A percentile compares a stretch with the other conserved stretches of the same genome.
phyloP scores from a whole-genome alignment of 2,797 vertebrate genomes.

The Clarias fuscus region DNA sequence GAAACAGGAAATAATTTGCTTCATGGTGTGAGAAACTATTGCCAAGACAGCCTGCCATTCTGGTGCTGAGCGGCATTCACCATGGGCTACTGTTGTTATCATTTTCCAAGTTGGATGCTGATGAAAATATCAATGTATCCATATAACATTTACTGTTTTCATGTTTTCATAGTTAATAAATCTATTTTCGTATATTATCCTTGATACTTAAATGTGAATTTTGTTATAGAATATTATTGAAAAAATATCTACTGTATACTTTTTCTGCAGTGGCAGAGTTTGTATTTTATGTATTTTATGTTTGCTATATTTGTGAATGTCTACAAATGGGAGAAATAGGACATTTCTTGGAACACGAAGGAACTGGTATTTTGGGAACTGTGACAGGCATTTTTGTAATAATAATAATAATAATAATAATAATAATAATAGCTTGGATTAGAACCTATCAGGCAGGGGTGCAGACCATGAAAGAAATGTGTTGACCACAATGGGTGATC shows the following conservation, averaged over 20 bases:
- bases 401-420: neutral
- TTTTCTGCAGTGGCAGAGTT: neutral
- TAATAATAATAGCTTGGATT: neutral
- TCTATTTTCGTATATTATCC: neutral
- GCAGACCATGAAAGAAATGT: too few relatives aligned
- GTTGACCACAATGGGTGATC: too few relatives aligned
- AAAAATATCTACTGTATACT: neutral
- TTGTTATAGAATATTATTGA: neutral
- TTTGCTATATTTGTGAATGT: neutral
- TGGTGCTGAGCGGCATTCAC: constrained; percentile 19
- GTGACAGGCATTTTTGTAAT: neutral
- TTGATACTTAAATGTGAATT: neutral
- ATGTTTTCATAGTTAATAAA: neutral
- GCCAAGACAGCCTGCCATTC: constrained; percentile 39
- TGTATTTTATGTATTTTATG: neutral
- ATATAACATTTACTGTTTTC: neutral
- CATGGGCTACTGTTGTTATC: constrained; percentile 25
- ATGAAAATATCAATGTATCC: neutral
- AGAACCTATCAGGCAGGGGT: neutral
- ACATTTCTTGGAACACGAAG: neutral
- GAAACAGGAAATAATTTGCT: constrained; percentile 51
- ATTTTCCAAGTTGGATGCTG: constrained; percentile 7
- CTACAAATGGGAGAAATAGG: neutral
- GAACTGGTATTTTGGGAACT: neutral
- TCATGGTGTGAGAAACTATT: constrained; percentile 41